These are phyloP conservation scores for Zosterops japonicus DNA, from an alignment of 2,113 vertebrate genomes.

Conservation along the genomic window DNA sequence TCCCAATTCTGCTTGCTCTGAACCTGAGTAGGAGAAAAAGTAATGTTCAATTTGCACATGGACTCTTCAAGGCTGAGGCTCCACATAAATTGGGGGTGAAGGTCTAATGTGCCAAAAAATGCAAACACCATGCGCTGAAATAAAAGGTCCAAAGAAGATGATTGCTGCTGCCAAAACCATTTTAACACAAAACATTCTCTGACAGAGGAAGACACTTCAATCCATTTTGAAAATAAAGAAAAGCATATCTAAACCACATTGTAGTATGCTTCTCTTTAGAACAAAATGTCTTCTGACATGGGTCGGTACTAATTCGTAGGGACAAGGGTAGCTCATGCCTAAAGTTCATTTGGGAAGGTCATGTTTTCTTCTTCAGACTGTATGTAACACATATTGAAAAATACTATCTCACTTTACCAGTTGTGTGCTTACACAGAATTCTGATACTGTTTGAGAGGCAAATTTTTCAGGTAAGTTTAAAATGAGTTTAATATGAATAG, in stretches of 20 bases:
- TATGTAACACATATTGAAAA: background rate
- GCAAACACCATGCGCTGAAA: accelerated
- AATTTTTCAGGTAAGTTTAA: background rate
- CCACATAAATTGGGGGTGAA: background rate
- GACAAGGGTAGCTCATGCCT: background rate
- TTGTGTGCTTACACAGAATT: background rate
- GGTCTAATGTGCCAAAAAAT: background rate
- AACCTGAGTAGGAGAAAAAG: background rate
- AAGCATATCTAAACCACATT: background rate
- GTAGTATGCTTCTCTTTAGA: background rate
- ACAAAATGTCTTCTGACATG: background rate
- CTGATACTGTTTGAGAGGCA: background rate
- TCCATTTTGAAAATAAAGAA: background rate
- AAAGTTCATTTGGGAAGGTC: background rate
- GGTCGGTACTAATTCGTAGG: background rate
- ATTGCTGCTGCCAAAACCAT: background rate
- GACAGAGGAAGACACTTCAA: background rate
- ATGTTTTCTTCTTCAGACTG: background rate
- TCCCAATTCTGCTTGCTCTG: background rate
- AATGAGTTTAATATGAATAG: background rate
- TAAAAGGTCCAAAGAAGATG: background rate
- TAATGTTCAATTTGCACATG: background rate
- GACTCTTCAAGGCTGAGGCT: background rate
- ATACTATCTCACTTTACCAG: background rate
- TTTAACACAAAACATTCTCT: background rate